These are phyloP conservation scores for Hyperoplus lanceolatus DNA, from an alignment of 2,797 vertebrate species.

Conservation along the genomic window DNA sequence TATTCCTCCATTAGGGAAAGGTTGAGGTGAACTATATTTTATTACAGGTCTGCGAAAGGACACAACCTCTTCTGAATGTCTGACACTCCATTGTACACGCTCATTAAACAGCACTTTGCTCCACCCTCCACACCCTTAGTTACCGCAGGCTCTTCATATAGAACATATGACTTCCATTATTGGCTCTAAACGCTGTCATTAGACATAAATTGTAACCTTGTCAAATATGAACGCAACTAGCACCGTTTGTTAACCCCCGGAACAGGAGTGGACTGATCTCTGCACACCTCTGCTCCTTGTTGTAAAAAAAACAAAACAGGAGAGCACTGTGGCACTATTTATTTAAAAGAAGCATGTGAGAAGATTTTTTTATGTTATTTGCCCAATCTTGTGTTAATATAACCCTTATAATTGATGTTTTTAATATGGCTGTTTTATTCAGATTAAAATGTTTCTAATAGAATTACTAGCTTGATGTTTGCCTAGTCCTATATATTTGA, in stretches of 20 bases:
- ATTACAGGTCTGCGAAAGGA: too few relatives aligned
- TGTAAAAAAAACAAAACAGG: conserved; percentile 7
- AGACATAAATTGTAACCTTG: neutral
- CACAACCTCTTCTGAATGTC: too few relatives aligned
- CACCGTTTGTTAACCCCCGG: neutral
- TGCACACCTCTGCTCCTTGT: neutral
- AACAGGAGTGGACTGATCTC: neutral
- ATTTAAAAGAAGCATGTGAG: neutral
- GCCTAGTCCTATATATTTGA: too few relatives aligned
- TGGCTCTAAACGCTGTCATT: neutral
- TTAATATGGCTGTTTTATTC: too few relatives aligned
- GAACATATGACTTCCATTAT: neutral
- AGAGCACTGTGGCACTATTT: neutral
- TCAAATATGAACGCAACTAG: neutral
- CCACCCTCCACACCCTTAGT: neutral
- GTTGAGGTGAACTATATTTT: too few relatives aligned
- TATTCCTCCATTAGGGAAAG: too few relatives aligned
- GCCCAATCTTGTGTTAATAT: too few relatives aligned
- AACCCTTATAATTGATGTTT: too few relatives aligned
- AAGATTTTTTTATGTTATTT: neutral
- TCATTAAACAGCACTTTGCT: neutral
- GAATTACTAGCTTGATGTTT: too few relatives aligned
- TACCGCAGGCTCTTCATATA: neutral
- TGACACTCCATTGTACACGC: too few relatives aligned
- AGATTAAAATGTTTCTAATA: too few relatives aligned